Evolutionary conservation across 2,113 vertebrate species (phyloP).

Genomic region (Riparia riparia): DNA sequence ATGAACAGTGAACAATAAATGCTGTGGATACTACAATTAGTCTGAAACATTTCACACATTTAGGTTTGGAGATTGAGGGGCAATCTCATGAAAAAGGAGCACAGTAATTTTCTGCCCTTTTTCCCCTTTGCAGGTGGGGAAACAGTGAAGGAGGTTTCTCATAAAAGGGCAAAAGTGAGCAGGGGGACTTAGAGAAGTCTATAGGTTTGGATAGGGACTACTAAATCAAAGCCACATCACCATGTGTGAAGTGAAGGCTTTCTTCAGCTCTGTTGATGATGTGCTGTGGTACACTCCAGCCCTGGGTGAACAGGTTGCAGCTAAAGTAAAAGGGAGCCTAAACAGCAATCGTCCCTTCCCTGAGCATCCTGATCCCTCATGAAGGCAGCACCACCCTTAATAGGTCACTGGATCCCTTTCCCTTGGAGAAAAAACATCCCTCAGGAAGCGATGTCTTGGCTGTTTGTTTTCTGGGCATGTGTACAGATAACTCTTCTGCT

Average conservation of each 20-base stretch:
- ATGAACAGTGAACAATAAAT: neutral
- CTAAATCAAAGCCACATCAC: neutral
- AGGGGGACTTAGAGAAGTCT: neutral
- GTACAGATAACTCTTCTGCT: neutral
- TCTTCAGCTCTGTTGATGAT: neutral
- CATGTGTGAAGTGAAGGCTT: neutral
- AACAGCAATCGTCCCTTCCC: neutral
- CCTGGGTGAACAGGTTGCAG: neutral
- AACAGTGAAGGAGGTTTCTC: neutral
- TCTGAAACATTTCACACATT: neutral
- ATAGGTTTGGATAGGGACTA: neutral
- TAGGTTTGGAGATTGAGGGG: neutral
- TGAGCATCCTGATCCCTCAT: neutral
- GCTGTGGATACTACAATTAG: neutral
- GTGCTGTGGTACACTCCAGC: neutral
- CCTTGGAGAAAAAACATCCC: neutral
- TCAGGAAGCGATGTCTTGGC: neutral
- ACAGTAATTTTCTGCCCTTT: neutral
- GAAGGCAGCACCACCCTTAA: neutral
- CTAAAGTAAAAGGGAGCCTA: neutral
- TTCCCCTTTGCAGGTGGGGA: rapidly evolving
- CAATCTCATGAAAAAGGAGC: neutral
- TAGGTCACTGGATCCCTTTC: neutral
- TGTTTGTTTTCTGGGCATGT: neutral
- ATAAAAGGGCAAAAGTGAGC: neutral